phyloP scores from a whole-genome alignment of 2,113 vertebrate genomes.

The Malurus alboscapulatus region DNA sequence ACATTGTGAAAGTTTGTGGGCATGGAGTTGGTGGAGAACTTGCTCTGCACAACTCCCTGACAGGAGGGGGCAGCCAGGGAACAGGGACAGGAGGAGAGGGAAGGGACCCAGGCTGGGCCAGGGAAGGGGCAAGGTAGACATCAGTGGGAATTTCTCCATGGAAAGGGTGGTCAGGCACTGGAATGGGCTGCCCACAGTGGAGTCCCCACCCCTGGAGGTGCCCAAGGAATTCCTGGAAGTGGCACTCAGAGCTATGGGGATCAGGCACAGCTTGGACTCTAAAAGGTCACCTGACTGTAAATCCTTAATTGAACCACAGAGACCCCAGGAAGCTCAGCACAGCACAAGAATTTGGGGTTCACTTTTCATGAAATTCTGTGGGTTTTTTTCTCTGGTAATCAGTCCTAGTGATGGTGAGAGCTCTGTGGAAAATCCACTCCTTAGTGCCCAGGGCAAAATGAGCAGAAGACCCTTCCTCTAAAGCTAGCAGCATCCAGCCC shows the following conservation, averaged over 20 bases:
- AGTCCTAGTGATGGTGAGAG: neutral
- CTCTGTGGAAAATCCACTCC: neutral
- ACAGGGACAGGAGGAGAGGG: neutral
- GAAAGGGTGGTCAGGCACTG: neutral
- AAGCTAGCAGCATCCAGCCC: neutral
- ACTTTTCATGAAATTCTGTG: no score
- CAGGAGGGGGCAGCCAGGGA: neutral
- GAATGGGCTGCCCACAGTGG: neutral
- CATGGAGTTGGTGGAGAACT: neutral
- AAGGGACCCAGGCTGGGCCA: neutral
- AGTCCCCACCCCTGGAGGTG: neutral
- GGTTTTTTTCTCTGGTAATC: neutral
- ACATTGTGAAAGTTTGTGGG: neutral
- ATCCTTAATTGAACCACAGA: neutral
- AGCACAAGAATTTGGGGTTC: neutral
- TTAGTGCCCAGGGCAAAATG: neutral
- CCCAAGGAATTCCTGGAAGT: rapidly evolving
- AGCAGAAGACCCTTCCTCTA: neutral
- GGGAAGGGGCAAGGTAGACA: rapidly evolving
- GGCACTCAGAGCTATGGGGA: neutral
- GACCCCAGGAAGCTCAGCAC: rapidly evolving
- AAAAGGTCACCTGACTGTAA: neutral
- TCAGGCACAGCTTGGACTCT: rapidly evolving
- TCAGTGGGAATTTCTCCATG: neutral
- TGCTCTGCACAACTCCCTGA: rapidly evolving